These are phyloP conservation scores for Sesamia inferens DNA, from an alignment of 2,888 invertebrate genomes.

Conservation along the genomic window DNA sequence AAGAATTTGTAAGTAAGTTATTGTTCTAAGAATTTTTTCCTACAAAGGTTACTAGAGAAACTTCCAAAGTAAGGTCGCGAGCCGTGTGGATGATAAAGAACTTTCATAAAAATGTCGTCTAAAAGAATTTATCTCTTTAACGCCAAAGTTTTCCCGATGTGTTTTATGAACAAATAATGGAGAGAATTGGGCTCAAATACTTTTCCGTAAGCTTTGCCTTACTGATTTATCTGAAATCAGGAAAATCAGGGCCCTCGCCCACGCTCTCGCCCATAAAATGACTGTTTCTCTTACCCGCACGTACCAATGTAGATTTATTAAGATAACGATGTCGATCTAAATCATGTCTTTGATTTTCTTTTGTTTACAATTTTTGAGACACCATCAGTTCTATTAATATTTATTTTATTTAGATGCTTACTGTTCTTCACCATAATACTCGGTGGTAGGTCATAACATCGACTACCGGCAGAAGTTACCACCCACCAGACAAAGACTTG, in stretches of 20 bases:
- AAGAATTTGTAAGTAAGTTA: constrained; percentile 41
- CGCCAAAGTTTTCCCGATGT: constrained; percentile 32
- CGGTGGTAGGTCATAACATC: too few relatives aligned
- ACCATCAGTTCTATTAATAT: not conserved
- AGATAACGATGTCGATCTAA: too few relatives aligned
- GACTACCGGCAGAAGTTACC: too few relatives aligned
- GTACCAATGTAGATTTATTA: not conserved
- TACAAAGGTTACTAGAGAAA: constrained; percentile 31
- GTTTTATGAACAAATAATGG: constrained; percentile 32
- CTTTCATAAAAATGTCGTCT: constrained; percentile 51
- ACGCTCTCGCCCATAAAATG: not conserved
- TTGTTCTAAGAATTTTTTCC: constrained; percentile 36
- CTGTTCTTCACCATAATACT: not conserved
- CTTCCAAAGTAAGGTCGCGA: constrained; percentile 37
- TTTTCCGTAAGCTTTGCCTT: constrained; percentile 8
- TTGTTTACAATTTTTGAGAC: not conserved
- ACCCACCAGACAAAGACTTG: too few relatives aligned
- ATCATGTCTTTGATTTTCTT: too few relatives aligned
- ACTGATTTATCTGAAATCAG: constrained; percentile 26
- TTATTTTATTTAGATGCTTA: not conserved
- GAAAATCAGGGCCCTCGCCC: not conserved
- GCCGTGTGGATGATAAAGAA: constrained; percentile 51
- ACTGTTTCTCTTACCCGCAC: not conserved
- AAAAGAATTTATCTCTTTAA: constrained; percentile 40
- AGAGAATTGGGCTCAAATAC: constrained; percentile 23